Evolutionary conservation across 2,113 vertebrate species (phyloP).

Genomic region (Dryoscopus gambensis): DNA sequence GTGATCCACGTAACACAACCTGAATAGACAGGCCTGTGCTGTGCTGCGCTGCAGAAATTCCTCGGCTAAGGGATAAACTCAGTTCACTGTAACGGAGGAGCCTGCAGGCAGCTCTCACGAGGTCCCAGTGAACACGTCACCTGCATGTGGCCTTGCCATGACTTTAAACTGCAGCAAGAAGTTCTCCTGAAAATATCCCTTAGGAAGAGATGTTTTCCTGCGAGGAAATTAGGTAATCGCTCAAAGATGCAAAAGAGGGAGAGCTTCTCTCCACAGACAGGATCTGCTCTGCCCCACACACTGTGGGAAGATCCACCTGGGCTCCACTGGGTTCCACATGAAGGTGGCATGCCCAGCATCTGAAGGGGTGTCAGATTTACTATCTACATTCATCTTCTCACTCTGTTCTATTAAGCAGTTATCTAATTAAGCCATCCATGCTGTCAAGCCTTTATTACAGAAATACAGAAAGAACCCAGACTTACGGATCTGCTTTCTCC

Average conservation of each 20-base stretch:
- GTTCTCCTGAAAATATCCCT: neutral
- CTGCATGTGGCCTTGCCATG: neutral
- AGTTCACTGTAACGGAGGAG: neutral
- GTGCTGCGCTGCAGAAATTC: neutral
- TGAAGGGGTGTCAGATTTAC: neutral
- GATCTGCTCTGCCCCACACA: fast-evolving
- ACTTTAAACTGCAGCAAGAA: neutral
- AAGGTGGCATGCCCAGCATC: neutral
- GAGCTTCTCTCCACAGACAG: neutral
- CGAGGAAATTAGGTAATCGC: neutral
- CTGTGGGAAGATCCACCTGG: neutral
- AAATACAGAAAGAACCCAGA: neutral
- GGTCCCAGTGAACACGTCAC: fast-evolving
- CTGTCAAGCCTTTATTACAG: fast-evolving
- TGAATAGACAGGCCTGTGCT: neutral
- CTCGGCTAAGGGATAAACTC: neutral
- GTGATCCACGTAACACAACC: neutral
- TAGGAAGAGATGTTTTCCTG: neutral
- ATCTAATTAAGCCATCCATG: neutral
- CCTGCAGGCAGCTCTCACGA: neutral
- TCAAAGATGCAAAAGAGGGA: neutral
- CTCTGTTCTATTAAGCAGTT: neutral
- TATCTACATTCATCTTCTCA: neutral
- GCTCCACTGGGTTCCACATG: neutral
- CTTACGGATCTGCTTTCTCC: neutral